Base-by-base conservation (phyloP, 2,888 invertebrate species). In the Megaustenia siamemsis region DNA sequence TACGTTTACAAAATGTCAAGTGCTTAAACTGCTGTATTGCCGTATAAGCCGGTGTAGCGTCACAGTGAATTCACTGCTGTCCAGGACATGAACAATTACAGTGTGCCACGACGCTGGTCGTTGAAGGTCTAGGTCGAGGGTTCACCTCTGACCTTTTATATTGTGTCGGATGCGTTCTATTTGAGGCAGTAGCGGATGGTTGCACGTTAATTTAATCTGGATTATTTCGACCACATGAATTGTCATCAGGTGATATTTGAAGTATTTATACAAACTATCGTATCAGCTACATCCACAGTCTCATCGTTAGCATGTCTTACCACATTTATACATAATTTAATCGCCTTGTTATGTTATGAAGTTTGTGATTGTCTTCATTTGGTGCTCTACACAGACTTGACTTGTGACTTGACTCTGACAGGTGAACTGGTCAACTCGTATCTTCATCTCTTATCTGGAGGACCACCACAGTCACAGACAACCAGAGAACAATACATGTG, bases 71-170 rank as follows among this genome's bases (percentile, higher is more conserved):
- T n/a, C n/a, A n/a, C n/a, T n/a, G n/a, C n/a, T n/a, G n/a, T n/a
- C n/a, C n/a, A n/a, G n/a, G n/a, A n/a, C n/a, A n/a, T n/a, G n/a
- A 45, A 10, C 12, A 45, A 12, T 45, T 10, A 45, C 60, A 8
- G 28, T 28, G 28, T 32, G 63, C 63, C 63, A 63, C 63, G 63
- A 63, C n/a, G 28, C n/a, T 21, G 21, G 24, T 69, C 1, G 24
- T 18, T n/a, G 24, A 69, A 69, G 69, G 69, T 69, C 69, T 40
- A 69, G 69, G 69, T 43, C 43, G 6, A 43, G 43, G 10, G 24
- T 69, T 69, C 40, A 69, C 69, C 69, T 69, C 40, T 69, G 69
- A 69, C 10, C 69, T 69, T 43, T 69, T 69, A n/a, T 21, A 43
- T 69, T 69, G 21, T 38, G 24, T 69, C 40, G 69, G 69, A 40